These are phyloP conservation scores for Phyllostomus hastatus DNA, from an alignment of 2,113 vertebrate species.

Conservation along the genomic window DNA sequence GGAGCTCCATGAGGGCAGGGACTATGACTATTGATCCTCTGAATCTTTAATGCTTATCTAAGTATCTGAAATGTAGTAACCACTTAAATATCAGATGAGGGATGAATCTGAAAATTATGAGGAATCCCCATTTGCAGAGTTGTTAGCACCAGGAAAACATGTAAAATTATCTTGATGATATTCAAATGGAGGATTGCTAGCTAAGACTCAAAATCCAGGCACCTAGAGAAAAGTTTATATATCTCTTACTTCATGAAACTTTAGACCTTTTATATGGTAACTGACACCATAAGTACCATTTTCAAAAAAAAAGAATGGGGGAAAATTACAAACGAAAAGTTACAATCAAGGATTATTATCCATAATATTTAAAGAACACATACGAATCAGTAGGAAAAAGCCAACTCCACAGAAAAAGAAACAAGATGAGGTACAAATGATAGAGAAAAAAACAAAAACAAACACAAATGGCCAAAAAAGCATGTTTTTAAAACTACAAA, in stretches of 20 bases:
- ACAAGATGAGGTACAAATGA: not conserved
- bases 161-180: not conserved
- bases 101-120: not conserved
- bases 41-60: not conserved
- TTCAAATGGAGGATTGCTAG: not conserved
- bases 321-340: slow-evolving; percentile 20
- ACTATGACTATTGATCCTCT: not conserved
- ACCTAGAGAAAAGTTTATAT: not conserved
- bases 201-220: not conserved
- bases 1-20: not conserved
- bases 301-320: not conserved
- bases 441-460: not conserved
- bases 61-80: not conserved
- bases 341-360: slow-evolving; percentile 18
- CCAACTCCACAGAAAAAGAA: not conserved
- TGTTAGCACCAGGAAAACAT: not conserved
- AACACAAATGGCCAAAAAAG: not conserved
- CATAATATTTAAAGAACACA: not conserved
- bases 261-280: not conserved
- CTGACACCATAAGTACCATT: not conserved
- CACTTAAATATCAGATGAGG: not conserved
- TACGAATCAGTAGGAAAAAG: not conserved
- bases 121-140: not conserved
- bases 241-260: not conserved
- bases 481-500: not conserved